Base-by-base conservation (phyloP, 2,113 vertebrate species). In the Xyliphius kryptos region DNA sequence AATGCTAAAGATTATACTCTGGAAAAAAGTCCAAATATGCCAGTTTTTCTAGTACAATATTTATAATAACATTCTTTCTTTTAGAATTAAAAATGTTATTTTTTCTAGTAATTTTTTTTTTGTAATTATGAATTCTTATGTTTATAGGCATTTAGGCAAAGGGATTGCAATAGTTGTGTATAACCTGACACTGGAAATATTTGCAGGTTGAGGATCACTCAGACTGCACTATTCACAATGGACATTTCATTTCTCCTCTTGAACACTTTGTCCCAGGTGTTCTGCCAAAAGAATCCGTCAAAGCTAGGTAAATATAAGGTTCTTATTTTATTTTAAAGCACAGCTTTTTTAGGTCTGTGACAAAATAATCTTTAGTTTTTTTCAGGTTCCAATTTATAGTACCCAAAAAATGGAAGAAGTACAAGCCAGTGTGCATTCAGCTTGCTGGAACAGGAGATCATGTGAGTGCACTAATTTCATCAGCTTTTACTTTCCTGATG, bases 391-490 rank as follows among this genome's bases (percentile, higher is more conserved):
- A 98, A 69, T 92, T 98, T 61, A 90, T 99, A 75, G 84, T 96
- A 57, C 96, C 96, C 38, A 95, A 89, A 79, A 84, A 77, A 81
- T 99, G 96, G 96, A 89, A 79, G 60, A 87, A 85, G 71, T 83
- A 97, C 74, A 87, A 87, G 75, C 94, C 96, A 41, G 94, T 97
- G 20, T 97, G 95, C 62, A 92, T 99, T 76, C 95, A 98, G 77
- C 76, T 98, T 76, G 95, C 95, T 38, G 95, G 95, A 75, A 98
- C 96, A 56, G 96, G 95, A 81, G 96, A 99, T 70, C 96, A 99
- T 22, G 96, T 99, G 79, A 92, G 92, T 55, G n/a, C n/a, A n/a
- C n/a, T n/a, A n/a, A n/a, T n/a, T n/a, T n/a, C n/a, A n/a, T n/a
- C n/a, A n/a, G n/a, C n/a, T n/a, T n/a, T n/a, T n/a, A n/a, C n/a